Percentiles rank a stretch among this genome's conserved stretches.
Conservation (phyloP, 2,113 vertebrate species). For the Junco hyemalis region DNA sequence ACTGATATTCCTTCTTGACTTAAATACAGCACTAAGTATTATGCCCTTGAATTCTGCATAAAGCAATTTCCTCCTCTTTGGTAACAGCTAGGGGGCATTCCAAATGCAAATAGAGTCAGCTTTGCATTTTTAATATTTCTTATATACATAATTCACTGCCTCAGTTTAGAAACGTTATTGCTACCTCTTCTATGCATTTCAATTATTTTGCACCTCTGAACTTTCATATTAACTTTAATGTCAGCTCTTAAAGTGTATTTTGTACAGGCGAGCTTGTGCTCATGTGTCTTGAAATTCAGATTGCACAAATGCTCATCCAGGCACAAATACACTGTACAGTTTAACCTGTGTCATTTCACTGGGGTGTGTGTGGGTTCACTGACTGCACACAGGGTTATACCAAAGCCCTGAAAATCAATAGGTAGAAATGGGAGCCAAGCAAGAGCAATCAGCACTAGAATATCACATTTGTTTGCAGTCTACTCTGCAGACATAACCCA, state of each 20-base stretch:
- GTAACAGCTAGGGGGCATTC: constrained; percentile 80
- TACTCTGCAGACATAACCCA: not conserved
- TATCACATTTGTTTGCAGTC: not conserved
- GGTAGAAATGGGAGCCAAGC: not conserved
- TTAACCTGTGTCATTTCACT: constrained; percentile 10
- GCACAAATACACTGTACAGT: not conserved
- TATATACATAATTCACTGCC: constrained; percentile 80
- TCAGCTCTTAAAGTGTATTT: constrained; percentile 65
- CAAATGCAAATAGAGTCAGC: constrained; percentile 78
- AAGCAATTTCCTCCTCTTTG: constrained; percentile 78
- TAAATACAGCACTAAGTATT: constrained; percentile 78
- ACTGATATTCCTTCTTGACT: constrained; percentile 78
- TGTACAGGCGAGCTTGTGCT: not conserved
- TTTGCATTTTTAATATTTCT: constrained; percentile 84
- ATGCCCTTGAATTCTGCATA: constrained; percentile 78
- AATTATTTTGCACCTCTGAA: constrained; percentile 81
- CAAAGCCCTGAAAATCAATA: constrained; percentile 27
- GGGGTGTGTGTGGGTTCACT: not conserved
- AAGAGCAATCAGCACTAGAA: not conserved
- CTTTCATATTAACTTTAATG: constrained; percentile 76
- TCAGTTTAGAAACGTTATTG: constrained; percentile 75
- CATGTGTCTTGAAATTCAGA: constrained; percentile 20
- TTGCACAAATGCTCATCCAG: not conserved
- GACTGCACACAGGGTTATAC: not conserved
- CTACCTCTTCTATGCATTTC: constrained; percentile 74